These are phyloP conservation scores for Dicerorhinus sumatrensis DNA, from an alignment of 2,113 vertebrate genomes.

Conservation along the genomic window DNA sequence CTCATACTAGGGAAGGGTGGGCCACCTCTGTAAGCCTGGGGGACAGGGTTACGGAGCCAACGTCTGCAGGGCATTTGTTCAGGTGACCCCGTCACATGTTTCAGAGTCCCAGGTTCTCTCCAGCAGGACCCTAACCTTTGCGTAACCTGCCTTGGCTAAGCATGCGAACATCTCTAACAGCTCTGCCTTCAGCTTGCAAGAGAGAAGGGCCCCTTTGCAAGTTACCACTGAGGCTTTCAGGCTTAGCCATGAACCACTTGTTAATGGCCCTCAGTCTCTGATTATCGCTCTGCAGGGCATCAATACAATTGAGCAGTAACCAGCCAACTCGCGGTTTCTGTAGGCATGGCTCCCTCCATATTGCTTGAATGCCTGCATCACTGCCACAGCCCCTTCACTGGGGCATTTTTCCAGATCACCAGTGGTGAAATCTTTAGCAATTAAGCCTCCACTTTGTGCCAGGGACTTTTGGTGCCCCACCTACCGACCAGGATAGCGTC, in stretches of 20 bases:
- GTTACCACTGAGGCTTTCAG: background rate
- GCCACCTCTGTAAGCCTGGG: background rate
- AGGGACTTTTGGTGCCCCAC: background rate
- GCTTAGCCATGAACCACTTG: background rate
- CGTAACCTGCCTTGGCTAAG: background rate
- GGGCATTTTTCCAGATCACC: background rate
- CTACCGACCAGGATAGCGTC: fast-evolving
- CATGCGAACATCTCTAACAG: background rate
- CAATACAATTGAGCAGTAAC: background rate
- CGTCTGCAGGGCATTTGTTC: background rate
- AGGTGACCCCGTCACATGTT: background rate
- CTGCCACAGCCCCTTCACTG: background rate
- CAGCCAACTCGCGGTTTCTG: background rate
- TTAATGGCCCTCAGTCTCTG: background rate
- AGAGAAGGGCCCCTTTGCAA: background rate
- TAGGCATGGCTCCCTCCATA: no score
- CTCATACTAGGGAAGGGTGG: background rate
- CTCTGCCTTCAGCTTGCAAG: background rate
- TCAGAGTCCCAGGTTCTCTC: background rate
- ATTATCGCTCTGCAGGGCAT: background rate
- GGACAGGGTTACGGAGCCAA: background rate
- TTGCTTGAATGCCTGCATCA: background rate
- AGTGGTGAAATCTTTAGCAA: background rate
- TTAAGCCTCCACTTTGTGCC: background rate
- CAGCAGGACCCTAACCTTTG: background rate